Percentiles rank a stretch among this genome's conserved stretches.
Conservation (phyloP, 2,797 vertebrate genomes). For the Octomys mimax region DNA sequence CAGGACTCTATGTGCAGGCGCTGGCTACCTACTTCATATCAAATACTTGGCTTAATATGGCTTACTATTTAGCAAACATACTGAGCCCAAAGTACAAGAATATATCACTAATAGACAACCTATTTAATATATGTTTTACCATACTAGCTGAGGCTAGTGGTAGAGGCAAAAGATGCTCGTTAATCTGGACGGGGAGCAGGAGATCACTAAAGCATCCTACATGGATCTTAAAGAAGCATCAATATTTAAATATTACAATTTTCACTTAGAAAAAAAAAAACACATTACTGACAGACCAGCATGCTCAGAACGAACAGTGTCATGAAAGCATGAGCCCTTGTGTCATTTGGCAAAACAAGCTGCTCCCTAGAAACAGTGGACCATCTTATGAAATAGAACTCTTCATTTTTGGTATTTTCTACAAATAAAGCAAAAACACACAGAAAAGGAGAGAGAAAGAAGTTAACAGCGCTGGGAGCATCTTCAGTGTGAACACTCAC, state of each 20-base stretch:
- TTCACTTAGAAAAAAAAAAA: slow-evolving; percentile 49
- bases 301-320: slow-evolving; percentile 72
- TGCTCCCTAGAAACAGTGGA: slow-evolving; percentile 66
- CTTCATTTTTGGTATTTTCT: slow-evolving; percentile 68
- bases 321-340: slow-evolving; percentile 55
- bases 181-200: background rate
- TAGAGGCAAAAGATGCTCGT: background rate
- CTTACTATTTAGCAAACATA: slow-evolving; percentile 54
- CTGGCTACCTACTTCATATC: slow-evolving; percentile 28
- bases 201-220: slow-evolving; percentile 37
- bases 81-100: slow-evolving; percentile 37
- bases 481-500: slow-evolving; percentile 70
- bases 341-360: slow-evolving; percentile 65
- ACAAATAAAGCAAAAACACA: slow-evolving; percentile 49
- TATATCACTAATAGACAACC: slow-evolving; percentile 49
- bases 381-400: slow-evolving; percentile 64
- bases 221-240: slow-evolving; percentile 52
- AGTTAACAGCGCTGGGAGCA: slow-evolving; percentile 21
- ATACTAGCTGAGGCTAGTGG: background rate
- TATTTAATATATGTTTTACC: slow-evolving; percentile 66
- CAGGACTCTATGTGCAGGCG: background rate
- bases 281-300: slow-evolving; percentile 71
- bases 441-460: background rate
- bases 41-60: background rate
- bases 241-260: slow-evolving; percentile 72